These are phyloP conservation scores for Macrotrachela quadricornifera DNA, from an alignment of 1,140 invertebrate genomes.

Conservation along the genomic window DNA sequence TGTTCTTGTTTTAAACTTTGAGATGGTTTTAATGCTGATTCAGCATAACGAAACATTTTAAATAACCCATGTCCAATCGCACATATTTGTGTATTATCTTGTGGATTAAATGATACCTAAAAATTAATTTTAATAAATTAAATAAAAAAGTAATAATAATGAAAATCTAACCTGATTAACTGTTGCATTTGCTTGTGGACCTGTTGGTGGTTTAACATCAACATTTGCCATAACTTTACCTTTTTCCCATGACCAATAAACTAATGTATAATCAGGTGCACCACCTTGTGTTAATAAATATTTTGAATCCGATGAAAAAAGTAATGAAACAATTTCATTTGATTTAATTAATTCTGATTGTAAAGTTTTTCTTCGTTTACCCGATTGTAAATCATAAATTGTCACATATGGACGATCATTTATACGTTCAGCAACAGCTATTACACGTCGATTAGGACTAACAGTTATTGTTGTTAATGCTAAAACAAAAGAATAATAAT, in stretches of 20 bases:
- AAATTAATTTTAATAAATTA: constrained; percentile 2
- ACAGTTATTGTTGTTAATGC: constrained; percentile 24
- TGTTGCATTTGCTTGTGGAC: constrained; percentile 21
- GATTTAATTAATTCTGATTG: constrained; percentile 22
- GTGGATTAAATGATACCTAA: constrained; percentile 48
- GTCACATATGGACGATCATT: constrained; percentile 26
- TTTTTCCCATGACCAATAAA: constrained; percentile 62
- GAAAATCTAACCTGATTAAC: constrained; percentile 29
- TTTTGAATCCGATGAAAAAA: constrained; percentile 54
- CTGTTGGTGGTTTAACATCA: constrained; percentile 37
- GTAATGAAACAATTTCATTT: constrained; percentile 43
- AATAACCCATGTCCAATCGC: constrained; percentile 49
- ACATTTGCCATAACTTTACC: constrained; percentile 49
- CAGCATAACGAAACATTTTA: constrained; percentile 52
- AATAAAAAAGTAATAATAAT: background rate
- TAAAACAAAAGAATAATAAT: no score
- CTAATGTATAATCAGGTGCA: constrained; percentile 52
- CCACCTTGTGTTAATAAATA: constrained; percentile 52
- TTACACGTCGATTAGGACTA: constrained; percentile 29
- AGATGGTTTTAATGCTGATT: constrained; percentile 54
- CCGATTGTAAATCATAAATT: constrained; percentile 32
- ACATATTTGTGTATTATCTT: constrained; percentile 48
- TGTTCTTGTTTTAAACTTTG: constrained; percentile 58
- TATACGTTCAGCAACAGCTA: constrained; percentile 17
- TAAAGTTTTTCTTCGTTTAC: constrained; percentile 30